Base-by-base conservation (phyloP, 2,888 invertebrate species). In the Sturmia bella region DNA sequence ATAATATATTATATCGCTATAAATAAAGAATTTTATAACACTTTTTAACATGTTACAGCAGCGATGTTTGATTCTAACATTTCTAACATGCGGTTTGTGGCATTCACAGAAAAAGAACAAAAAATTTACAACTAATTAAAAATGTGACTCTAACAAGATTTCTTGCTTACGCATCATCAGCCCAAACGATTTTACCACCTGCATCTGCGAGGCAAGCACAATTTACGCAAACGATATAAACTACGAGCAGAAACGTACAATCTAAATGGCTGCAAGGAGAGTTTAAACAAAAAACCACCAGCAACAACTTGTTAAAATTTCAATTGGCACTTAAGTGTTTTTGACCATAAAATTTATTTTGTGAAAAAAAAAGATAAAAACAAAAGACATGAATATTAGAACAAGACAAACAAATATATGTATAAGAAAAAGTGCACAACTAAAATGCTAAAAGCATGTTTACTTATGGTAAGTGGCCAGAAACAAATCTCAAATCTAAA, bases 301-400 rank as follows among this genome's bases (percentile, higher is more conserved):
- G n/a, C 41, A 80, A 27, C 64, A 48, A 72, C 84, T 85, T 83
- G 84, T 84, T 84, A 83, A 83, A 83, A 80, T 78, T 86, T 86
- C 88, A 87, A 87, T 87, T 87, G 87, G 87, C 86, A 86, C 86
- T 87, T 86, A 88, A 88, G 87, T 87, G 87, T 85, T 87, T 86
- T 81, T 85, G 84, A 74, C 88, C 88, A 88, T 88, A 88, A 85
- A 52, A 52, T 17, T 37, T 57, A 66, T 75, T 66, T 80, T 48
- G 68, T 48, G 66, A 43, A 70, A 52, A 48, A 73, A 59, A 63
- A 61, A 43, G 12, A 21, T 2, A 19, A 24, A 41, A 41, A 17
- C 3, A 39, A 43, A 45, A 4, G 11, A 56, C 21, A 63, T 15
- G 50, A 52, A 66, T 24, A 66, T 17, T 17, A 41, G 52, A 41